Conservation (phyloP, 2,797 vertebrate species). For the Glyptemys insculpta region DNA sequence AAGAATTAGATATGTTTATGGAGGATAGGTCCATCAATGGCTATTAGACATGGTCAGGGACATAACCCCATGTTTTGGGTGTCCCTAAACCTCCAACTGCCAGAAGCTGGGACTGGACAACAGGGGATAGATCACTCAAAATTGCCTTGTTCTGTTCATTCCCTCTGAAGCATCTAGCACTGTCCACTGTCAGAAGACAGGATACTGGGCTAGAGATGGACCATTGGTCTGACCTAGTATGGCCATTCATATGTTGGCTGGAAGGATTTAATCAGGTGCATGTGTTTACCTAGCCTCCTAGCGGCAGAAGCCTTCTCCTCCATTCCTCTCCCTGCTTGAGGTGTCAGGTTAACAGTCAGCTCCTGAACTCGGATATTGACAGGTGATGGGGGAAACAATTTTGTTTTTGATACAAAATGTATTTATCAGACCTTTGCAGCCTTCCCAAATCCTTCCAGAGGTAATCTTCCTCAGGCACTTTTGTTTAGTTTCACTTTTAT, state of each 20-base stretch:
- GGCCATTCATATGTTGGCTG: neutral
- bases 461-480: neutral
- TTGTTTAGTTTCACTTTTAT: neutral
- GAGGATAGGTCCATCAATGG: neutral
- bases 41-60: neutral
- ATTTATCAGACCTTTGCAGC: neutral
- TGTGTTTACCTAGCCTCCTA: neutral
- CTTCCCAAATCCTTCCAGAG: neutral
- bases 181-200: neutral
- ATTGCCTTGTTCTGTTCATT: neutral
- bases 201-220: neutral
- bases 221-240: neutral
- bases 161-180: neutral
- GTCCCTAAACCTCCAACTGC: neutral
- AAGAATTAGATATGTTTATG: neutral
- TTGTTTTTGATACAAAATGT: neutral
- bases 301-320: neutral
- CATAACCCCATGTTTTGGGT: neutral
- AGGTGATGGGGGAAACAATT: neutral
- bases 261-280: neutral
- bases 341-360: neutral
- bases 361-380: neutral
- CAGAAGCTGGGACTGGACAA: neutral
- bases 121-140: neutral
- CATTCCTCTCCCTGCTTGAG: neutral